A percentile compares a stretch with the other conserved stretches of the same genome.
These are phyloP conservation scores for cattle (Bos taurus) DNA, from an alignment of 2,113 vertebrate genomes.

Conservation along the genomic window DNA sequence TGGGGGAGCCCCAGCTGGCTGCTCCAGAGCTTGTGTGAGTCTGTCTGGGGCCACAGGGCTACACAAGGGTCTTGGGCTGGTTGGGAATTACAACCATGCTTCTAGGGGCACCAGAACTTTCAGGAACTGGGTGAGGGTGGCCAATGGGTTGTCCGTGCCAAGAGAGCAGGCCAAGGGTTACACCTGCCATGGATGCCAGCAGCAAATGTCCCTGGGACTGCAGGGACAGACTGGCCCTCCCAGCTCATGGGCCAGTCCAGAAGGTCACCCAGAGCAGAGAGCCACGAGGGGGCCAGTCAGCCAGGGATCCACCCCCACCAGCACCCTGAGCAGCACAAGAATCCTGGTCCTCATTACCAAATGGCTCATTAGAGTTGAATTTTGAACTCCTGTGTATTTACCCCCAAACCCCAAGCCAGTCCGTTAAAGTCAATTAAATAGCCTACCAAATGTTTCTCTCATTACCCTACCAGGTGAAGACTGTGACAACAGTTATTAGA, in stretches of 20 bases:
- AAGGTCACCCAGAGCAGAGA: background rate
- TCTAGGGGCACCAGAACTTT: background rate
- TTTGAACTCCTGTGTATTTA: background rate
- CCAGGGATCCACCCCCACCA: background rate
- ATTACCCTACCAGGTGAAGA: background rate
- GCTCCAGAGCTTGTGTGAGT: background rate
- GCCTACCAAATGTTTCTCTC: background rate
- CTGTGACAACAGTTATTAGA: background rate
- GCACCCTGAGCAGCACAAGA: background rate
- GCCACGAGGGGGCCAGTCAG: background rate
- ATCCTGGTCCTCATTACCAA: background rate
- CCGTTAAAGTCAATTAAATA: background rate
- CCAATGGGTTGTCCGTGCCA: accelerated
- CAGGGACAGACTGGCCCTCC: background rate
- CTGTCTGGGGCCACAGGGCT: background rate
- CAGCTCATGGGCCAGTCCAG: background rate
- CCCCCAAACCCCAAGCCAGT: background rate
- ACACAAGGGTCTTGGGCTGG: background rate
- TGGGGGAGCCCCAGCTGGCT: background rate
- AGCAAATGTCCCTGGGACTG: background rate
- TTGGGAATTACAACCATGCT: background rate
- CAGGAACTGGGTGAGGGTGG: background rate
- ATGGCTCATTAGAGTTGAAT: background rate
- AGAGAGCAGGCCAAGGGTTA: background rate
- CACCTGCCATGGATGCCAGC: no score